Evolutionary conservation across 2,113 vertebrate genomes (phyloP).

Genomic region (Montifringilla adamsi): DNA sequence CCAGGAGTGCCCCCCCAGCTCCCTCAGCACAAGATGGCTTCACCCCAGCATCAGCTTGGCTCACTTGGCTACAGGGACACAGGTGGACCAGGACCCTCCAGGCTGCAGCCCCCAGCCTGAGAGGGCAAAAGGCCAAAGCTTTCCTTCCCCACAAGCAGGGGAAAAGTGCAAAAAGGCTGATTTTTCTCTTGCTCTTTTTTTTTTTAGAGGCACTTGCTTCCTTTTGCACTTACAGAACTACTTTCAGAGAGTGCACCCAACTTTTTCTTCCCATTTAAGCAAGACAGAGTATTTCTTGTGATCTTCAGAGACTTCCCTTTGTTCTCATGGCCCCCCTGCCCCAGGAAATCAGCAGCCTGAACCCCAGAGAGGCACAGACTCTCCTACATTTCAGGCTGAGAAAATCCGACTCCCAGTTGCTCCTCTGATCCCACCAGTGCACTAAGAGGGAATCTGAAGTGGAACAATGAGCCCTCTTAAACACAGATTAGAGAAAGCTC

Average conservation of each 20-base stretch:
- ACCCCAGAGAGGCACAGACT: not conserved
- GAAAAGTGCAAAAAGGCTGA: not conserved
- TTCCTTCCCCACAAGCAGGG: not conserved
- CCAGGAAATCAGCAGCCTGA: not conserved
- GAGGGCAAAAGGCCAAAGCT: not conserved
- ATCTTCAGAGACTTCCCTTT: not conserved
- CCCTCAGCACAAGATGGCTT: slow-evolving; percentile 25
- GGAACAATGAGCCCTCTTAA: not conserved
- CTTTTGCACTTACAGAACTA: not conserved
- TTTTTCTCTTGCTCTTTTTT: not conserved
- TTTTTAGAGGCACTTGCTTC: not conserved
- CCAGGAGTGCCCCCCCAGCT: not conserved
- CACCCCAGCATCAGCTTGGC: not conserved
- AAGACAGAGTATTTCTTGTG: not conserved
- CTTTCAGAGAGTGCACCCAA: not conserved
- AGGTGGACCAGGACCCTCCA: not conserved
- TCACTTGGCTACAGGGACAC: not conserved
- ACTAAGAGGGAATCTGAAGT: not conserved
- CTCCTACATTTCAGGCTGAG: not conserved
- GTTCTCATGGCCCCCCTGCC: not conserved
- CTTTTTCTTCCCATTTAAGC: not conserved
- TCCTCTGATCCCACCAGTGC: not conserved
- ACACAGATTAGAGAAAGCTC: not conserved
- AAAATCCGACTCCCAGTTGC: not conserved
- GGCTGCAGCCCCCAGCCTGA: not conserved